Percentiles rank a stretch among this genome's conserved stretches.
phyloP scores from a whole-genome alignment of 2,888 invertebrate species.

The Pyrocoelia pectoralis region DNA sequence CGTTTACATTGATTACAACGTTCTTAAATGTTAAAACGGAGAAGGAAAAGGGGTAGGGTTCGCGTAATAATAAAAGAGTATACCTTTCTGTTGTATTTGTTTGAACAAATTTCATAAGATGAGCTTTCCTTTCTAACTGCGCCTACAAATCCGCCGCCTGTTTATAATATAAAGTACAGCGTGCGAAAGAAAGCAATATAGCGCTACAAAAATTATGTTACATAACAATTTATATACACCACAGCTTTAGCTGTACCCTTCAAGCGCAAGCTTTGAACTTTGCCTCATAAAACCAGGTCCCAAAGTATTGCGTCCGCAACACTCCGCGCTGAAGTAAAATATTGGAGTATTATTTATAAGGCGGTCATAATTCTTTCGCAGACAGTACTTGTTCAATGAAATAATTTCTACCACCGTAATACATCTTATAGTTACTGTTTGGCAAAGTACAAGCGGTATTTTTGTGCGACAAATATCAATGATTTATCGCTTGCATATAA shows the following conservation, averaged over 20 bases:
- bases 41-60: not conserved
- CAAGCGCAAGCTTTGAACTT: conserved; percentile 43
- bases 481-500: conserved; percentile 19
- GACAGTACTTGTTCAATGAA: conserved; percentile 46
- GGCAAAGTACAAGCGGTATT: conserved; percentile 21
- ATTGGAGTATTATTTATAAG: conserved; percentile 59
- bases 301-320: conserved; percentile 53
- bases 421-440: conserved; percentile 25
- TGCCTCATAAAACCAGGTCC: conserved; percentile 50
- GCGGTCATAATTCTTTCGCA: conserved; percentile 56
- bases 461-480: conserved; percentile 16
- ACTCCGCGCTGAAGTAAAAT: conserved; percentile 55
- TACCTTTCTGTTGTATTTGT: conserved; percentile 6
- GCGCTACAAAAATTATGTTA: conserved; percentile 35
- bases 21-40: not conserved
- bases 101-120: conserved; percentile 26
- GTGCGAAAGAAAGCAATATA: conserved; percentile 35
- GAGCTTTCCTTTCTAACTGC: conserved; percentile 11
- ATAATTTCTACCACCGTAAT: conserved; percentile 31
- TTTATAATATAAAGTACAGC: conserved; percentile 27
- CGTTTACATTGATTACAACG: not conserved
- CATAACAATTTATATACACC: conserved; percentile 37
- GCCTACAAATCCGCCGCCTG: conserved; percentile 27
- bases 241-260: conserved; percentile 36
- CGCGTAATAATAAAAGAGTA: not conserved